A percentile compares a stretch with the other conserved stretches of the same genome.
Conservation (phyloP, 2,113 vertebrate genomes). For the Pseudorectes ferrugineus region DNA sequence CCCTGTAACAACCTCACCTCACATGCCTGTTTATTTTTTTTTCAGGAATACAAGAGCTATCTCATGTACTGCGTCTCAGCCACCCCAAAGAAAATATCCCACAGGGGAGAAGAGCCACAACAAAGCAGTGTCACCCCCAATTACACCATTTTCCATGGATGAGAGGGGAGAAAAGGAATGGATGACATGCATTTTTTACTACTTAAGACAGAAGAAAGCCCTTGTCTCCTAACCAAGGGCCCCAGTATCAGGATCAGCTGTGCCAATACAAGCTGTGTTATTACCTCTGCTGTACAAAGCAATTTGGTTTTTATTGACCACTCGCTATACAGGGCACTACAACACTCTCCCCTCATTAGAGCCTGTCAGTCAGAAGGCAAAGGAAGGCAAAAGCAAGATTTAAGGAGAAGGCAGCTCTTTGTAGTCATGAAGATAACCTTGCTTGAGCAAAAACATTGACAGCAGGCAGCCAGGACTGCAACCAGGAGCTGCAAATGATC, state of each 20-base stretch:
- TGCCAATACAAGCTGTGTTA: neutral
- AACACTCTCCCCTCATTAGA: conserved; percentile 16
- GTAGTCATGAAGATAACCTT: neutral
- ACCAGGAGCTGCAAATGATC: neutral
- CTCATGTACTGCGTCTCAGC: neutral
- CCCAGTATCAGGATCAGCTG: neutral
- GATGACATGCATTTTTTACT: neutral
- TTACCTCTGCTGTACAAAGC: conserved; percentile 26
- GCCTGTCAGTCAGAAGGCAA: conserved; percentile 30
- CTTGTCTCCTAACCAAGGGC: neutral
- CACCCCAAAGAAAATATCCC: neutral
- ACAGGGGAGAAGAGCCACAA: neutral
- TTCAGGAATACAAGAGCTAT: neutral
- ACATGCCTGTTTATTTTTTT: neutral
- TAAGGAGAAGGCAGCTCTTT: conserved; percentile 3
- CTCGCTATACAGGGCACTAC: neutral
- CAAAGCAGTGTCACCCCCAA: neutral
- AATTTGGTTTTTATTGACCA: conserved; percentile 50
- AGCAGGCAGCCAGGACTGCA: neutral
- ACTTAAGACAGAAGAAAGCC: neutral
- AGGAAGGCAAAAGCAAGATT: neutral
- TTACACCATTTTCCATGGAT: neutral
- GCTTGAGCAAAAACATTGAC: neutral
- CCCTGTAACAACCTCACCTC: neutral
- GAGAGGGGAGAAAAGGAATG: neutral